Evolutionary conservation across 2,113 vertebrate species (phyloP), one percentile per base, ranked within the genome.

Genomic region (Trematocara nigrifrons): DNA sequence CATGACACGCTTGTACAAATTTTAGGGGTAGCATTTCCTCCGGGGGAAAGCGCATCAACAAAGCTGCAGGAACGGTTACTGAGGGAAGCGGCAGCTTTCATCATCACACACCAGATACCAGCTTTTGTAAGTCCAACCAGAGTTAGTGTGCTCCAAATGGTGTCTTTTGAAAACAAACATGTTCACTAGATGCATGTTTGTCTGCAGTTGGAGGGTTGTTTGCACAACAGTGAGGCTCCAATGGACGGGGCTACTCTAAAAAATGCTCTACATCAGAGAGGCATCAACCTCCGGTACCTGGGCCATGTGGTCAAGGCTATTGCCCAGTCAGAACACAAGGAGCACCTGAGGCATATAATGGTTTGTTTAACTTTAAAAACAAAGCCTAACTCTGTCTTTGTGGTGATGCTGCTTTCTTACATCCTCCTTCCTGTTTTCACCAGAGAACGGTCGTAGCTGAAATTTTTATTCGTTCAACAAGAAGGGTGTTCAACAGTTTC

Each of bases 211-310:
- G 91, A 96, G 42, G 84, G 88, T 59, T 97, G 96, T 82, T 85
- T 94, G 47, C 87, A 95, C 33, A 94, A 81, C 81, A 51, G 89
- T 3, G 94, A 96, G 40, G 88, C 93, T 13, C 96, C 97, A 18
- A 89, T 97, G 89, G 97, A 97, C 52, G 95, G 97, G 15, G 90
- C 90, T 74, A 93, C 96, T 81, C 91, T 97, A n/a, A 96, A 95
- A 61, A 87, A 93, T 57, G 93, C 89, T 1, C 91, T 97, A 16
- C 97, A 97, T 86, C 89, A 94, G 47, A 94, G 80, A 81, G 97
- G 97, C 81, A 96, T 97, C 90, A 97, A 96, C 84, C 91, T 97
- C 3, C 96, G 97, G 1, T 97, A 97, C 91, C 88, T 97, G 49
- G 97, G 97, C 10, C 92, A 96, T 47, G 86, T 97, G 26, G 54